Conservation (phyloP, 1,140 invertebrate species). For the Drosophila nannoptera region DNA sequence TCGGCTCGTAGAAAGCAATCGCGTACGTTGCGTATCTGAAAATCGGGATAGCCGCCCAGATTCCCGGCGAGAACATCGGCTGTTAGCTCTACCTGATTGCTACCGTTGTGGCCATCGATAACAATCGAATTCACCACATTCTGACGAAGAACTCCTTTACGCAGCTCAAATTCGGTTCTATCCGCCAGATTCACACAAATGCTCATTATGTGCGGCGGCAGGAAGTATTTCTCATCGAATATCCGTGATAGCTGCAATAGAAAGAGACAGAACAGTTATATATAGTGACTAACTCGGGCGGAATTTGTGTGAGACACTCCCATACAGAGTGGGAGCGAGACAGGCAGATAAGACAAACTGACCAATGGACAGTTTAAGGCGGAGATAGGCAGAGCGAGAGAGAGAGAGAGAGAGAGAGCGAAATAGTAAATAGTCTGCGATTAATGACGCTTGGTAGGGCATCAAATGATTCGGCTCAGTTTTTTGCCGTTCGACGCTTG, state of each 20-base stretch:
- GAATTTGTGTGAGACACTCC: too few species aligned
- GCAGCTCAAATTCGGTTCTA: conserved; percentile 18
- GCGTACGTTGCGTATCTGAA: conserved; percentile 48
- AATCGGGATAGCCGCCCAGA: conserved; percentile 65
- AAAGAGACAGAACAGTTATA: too few species aligned
- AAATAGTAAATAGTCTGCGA: too few species aligned
- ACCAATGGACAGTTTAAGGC: too few species aligned
- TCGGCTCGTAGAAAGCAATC: conserved; percentile 45
- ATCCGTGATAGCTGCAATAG: conserved; percentile 36
- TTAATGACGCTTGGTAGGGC: neutral
- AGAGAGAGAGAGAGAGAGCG: neutral
- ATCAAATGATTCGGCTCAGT: neutral
- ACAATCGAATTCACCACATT: conserved; percentile 66
- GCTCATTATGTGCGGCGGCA: conserved; percentile 35
- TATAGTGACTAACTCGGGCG: too few species aligned
- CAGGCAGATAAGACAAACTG: too few species aligned
- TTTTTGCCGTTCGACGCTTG: conserved; percentile 49
- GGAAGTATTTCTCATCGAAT: conserved; percentile 35
- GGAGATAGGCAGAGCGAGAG: neutral
- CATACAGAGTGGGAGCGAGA: too few species aligned
- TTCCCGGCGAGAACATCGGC: conserved; percentile 54
- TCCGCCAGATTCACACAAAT: conserved; percentile 47
- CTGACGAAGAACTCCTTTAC: conserved; percentile 48
- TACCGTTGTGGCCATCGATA: conserved; percentile 44
- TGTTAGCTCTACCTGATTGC: conserved; percentile 65